Base-by-base conservation (phyloP, 2,888 invertebrate genomes). In the Epirrhoe tristata region DNA sequence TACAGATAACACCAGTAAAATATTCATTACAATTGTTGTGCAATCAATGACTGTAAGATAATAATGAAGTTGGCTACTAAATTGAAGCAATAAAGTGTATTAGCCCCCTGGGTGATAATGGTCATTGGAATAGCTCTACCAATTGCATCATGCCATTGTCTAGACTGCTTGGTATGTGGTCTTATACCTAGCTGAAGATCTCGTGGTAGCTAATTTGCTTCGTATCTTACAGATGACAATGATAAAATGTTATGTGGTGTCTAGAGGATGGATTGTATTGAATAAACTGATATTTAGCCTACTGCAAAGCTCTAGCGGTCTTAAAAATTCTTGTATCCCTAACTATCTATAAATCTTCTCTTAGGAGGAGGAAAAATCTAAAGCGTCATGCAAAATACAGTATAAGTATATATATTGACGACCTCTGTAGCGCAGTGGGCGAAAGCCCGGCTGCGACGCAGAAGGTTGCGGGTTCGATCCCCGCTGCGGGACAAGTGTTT, bases 71-170 rank as follows among this genome's bases (percentile, higher is more conserved):
- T 64, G 34, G 17, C 32, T 43, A 52, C 51, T 58, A 58, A 53
- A 63, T 58, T 58, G 63, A 57, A 52, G 52, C 46, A 58, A 53
- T 58, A 53, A 51, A 39, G 57, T 43, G 12, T 24, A 56, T 63
- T 63, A 58, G 63, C 57, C 52, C 52, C 57, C 52, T 52, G 57
- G 63, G 63, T 63, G 57, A 57, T 63, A 63, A 57, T 63, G 57
- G 48, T 57, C 52, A 58, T 58, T 63, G 63, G 17, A 58, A 46
- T 63, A 63, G 46, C 46, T 57, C 32, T 34, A 46, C 34, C 56
- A 57, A 60, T 57, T 63, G 51, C 56, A 57, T 43, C 50, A 61
- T 46, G 36, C n/a, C 17, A 50, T 50, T 50, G 55, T 62, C 61
- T 61, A 61, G 61, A 48, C 61, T 48, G 32, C 51, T 32, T 52